Percentiles rank a stretch among this genome's conserved stretches.
Conservation (phyloP, 64 coral and sea anemone genomes). For the Dendronephthya gigantea region DNA sequence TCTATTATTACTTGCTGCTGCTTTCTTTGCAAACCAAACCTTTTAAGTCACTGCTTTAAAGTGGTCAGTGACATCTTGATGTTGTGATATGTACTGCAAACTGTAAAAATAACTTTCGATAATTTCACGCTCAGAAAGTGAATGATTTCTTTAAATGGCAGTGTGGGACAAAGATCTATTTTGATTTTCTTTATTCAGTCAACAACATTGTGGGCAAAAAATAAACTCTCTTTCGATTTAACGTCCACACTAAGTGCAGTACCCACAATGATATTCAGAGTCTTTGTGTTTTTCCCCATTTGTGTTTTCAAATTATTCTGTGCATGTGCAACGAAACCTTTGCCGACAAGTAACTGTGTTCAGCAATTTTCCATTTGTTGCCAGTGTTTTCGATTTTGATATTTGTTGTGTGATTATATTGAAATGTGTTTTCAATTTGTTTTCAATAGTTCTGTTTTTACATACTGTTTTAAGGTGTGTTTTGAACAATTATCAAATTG, state of each 20-base stretch:
- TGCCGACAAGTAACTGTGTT: too few relatives aligned
- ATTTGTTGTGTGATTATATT: background rate
- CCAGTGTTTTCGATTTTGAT: background rate
- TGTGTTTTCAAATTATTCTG: too few relatives aligned
- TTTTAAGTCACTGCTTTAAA: background rate
- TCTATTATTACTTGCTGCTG: conserved; percentile 1
- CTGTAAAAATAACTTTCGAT: conserved; percentile 30
- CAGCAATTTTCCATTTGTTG: too few relatives aligned
- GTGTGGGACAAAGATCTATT: background rate
- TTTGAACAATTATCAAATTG: background rate
- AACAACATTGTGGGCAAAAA: background rate
- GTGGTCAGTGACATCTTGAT: conserved; percentile 40
- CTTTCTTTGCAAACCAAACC: conserved; percentile 8
- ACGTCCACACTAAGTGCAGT: too few relatives aligned
- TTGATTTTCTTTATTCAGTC: background rate
- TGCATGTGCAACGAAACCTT: too few relatives aligned
- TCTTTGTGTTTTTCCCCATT: too few relatives aligned
- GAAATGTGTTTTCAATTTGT: background rate
- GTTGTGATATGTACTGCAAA: conserved; percentile 11
- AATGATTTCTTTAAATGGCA: background rate
- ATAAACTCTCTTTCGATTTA: background rate
- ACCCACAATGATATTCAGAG: too few relatives aligned
- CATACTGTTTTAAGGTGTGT: background rate
- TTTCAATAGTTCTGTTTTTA: background rate
- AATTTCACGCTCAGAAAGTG: conserved; percentile 1